Base-by-base conservation (phyloP, 2,888 invertebrate species). In the Heteromyza rotundicornis region DNA sequence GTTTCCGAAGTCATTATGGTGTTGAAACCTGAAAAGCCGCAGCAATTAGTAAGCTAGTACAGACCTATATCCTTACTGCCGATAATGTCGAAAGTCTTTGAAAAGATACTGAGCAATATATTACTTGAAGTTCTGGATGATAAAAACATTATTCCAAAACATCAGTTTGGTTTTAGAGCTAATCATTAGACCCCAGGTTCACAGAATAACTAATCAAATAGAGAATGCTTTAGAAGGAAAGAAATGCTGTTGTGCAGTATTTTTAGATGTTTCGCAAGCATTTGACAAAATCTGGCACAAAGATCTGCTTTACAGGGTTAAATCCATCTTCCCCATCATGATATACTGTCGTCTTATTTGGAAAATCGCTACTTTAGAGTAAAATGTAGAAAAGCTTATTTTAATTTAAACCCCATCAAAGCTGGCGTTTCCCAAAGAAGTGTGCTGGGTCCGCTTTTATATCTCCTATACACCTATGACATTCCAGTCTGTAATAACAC, bases 241-340 rank as follows among this genome's bases (percentile, higher is more conserved):
- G 24, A 19, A 27, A 27, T 23, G n/a, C 32, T 53, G 32, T 20
- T 12, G 3, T 51, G 51, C 53, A 22, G 24, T 53, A 53, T 53
- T 53, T 16, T 16, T 53, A 10, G 27, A 53, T 16, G 53, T 53
- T 16, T 23, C 53, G 8, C 53, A 53, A 53, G 53, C 53, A 24
- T 53, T 53, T 27, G 53, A 53, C 17, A 53, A 19, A 27, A 7
- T 53, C 24, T 53, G 32, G 53, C 7, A 23, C 5, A 16, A 53
- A 16, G 32, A 27, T n/a, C 53, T 27, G 19, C n/a, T n/a, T n/a
- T n/a, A n/a, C n/a, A n/a, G n/a, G n/a, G n/a, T n/a, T n/a, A n/a
- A n/a, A n/a, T n/a, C n/a, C n/a, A n/a, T n/a, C n/a, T n/a, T n/a
- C n/a, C n/a, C n/a, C n/a, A n/a, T n/a, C n/a, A n/a, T n/a, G n/a